These are phyloP conservation scores for Sebastes matsubarae DNA, from an alignment of 2,797 vertebrate species.

Conservation along the genomic window DNA sequence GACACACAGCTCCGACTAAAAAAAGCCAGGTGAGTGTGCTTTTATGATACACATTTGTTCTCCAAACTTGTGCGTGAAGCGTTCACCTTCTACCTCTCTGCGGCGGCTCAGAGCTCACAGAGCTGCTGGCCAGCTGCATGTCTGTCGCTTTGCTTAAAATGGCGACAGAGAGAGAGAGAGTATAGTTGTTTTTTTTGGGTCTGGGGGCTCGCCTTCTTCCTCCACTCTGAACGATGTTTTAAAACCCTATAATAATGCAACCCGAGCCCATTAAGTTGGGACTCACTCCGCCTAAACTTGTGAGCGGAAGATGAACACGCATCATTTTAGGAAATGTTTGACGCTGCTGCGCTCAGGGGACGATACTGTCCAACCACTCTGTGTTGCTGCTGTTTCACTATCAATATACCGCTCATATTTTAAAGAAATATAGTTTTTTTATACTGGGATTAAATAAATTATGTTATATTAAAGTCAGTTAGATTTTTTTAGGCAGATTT, in stretches of 20 bases:
- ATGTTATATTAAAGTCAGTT: too few species aligned
- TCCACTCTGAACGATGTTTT: slow-evolving; percentile 44
- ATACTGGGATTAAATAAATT: too few species aligned
- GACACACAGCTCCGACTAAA: slow-evolving; percentile 35
- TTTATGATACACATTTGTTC: slow-evolving; percentile 42
- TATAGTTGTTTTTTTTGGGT: slow-evolving; percentile 38
- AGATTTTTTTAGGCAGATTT: too few species aligned
- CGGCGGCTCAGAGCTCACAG: slow-evolving; percentile 62
- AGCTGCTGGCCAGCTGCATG: slow-evolving; percentile 78
- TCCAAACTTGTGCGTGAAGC: slow-evolving; percentile 57
- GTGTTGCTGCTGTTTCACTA: background rate
- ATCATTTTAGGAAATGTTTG: slow-evolving; percentile 63
- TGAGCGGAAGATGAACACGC: slow-evolving; percentile 73
- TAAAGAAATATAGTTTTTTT: background rate
- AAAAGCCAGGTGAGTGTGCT: slow-evolving; percentile 71
- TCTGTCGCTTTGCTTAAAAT: slow-evolving; percentile 86
- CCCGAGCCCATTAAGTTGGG: slow-evolving; percentile 64
- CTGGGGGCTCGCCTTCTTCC: slow-evolving; percentile 50
- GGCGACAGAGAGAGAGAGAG: slow-evolving; percentile 78
- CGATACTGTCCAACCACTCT: background rate
- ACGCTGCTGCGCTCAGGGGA: slow-evolving; percentile 54
- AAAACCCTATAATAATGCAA: slow-evolving; percentile 4
- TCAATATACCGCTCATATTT: background rate
- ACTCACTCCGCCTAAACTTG: slow-evolving; percentile 66
- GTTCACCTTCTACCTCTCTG: slow-evolving; percentile 45